phyloP scores from a whole-genome alignment of 2,888 invertebrate species.

The Anthrax anthrax region DNA sequence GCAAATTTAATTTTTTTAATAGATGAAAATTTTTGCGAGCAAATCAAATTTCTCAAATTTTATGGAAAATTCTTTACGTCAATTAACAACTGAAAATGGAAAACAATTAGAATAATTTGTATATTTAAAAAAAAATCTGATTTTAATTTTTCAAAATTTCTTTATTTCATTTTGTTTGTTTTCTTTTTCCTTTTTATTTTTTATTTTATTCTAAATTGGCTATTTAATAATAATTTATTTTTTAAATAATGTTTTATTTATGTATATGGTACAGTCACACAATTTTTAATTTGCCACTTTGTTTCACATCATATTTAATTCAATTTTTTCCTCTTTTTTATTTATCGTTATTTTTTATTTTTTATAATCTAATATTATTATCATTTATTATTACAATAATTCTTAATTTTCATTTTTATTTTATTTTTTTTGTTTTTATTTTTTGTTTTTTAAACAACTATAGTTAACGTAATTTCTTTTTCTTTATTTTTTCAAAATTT shows the following conservation, averaged over 20 bases:
- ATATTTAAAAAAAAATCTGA: too few relatives aligned
- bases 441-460: neutral
- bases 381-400: too few relatives aligned
- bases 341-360: neutral
- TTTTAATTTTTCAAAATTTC: too few relatives aligned
- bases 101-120: too few relatives aligned
- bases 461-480: neutral
- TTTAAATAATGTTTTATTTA: slow-evolving; percentile 5
- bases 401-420: neutral
- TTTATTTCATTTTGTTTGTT: too few relatives aligned
- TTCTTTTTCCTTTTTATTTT: neutral
- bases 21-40: too few relatives aligned
- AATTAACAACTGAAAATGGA: too few relatives aligned
- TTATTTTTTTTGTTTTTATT: slow-evolving; percentile 2
- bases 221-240: slow-evolving; percentile 1
- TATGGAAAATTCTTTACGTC: too few relatives aligned
- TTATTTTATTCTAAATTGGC: slow-evolving; percentile 6
- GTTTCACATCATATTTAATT: neutral
- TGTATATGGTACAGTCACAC: neutral
- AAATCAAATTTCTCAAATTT: too few relatives aligned
- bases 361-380: neutral
- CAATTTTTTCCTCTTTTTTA: neutral
- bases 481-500: too few relatives aligned
- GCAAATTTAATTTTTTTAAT: too few relatives aligned
- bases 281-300: slow-evolving; percentile 6